Percentiles rank a stretch among this genome's conserved stretches.
phyloP scores from a whole-genome alignment of 1,140 invertebrate species.

The Scaptomyza graminum region DNA sequence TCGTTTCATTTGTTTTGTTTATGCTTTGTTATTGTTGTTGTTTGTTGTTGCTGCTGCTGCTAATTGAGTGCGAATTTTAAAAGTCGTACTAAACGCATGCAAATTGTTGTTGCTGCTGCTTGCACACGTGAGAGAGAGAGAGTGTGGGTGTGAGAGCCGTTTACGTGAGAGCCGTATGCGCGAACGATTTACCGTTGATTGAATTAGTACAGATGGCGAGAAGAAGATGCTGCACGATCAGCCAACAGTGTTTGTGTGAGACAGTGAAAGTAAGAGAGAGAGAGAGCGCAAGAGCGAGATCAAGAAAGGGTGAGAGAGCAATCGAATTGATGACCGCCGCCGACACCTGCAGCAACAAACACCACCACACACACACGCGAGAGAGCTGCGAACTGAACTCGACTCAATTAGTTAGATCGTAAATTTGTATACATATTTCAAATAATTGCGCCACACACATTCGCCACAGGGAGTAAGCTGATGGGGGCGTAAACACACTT shows the following conservation, averaged over 20 bases:
- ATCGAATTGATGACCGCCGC: slow-evolving; percentile 20
- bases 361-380: slow-evolving; percentile 25
- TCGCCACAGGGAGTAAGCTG: slow-evolving; percentile 6
- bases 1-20: slow-evolving; percentile 42
- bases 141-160: slow-evolving; percentile 5
- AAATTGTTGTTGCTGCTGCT: slow-evolving; percentile 24
- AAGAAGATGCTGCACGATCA: slow-evolving; percentile 35
- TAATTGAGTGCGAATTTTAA: slow-evolving; percentile 73
- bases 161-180: slow-evolving; percentile 15
- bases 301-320: not conserved
- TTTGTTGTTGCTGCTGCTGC: slow-evolving; percentile 51
- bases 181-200: slow-evolving; percentile 56
- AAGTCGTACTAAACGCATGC: slow-evolving; percentile 40
- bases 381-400: slow-evolving; percentile 47
- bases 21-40: slow-evolving; percentile 56
- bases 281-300: slow-evolving; percentile 15
- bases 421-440: slow-evolving; percentile 80
- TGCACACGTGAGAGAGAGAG: slow-evolving; percentile 13
- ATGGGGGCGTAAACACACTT: slow-evolving; percentile 20
- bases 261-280: too few species aligned
- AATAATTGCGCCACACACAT: slow-evolving; percentile 62
- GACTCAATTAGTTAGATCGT: slow-evolving; percentile 80
- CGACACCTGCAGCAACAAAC: slow-evolving; percentile 67
- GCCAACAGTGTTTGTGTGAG: slow-evolving; percentile 15
- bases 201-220: slow-evolving; percentile 48